Evolutionary conservation across 2,888 invertebrate genomes (phyloP).

Genomic region (Parnassius apollo): DNA sequence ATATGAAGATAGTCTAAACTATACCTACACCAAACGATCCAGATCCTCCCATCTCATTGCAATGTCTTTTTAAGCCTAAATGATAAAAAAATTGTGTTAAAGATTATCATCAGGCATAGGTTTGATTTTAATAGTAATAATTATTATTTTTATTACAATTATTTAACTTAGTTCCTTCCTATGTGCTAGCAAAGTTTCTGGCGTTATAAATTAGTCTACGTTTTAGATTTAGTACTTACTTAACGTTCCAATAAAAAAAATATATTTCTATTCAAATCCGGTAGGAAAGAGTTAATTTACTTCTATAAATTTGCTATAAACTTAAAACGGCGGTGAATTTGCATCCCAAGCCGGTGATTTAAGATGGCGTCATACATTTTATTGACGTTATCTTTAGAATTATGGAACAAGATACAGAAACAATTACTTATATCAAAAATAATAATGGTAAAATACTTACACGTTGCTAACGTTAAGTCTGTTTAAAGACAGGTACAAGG

Average conservation of each 20-base stretch:
- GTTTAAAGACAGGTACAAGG: too few species aligned
- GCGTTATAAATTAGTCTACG: slow-evolving; percentile 33
- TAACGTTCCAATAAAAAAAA: slow-evolving; percentile 37
- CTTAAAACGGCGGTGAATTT: too few species aligned
- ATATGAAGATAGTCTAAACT: slow-evolving; percentile 28
- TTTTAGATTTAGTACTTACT: slow-evolving; percentile 33
- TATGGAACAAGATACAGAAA: too few species aligned
- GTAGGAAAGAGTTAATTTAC: too few species aligned
- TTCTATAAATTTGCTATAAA: too few species aligned
- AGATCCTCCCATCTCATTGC: slow-evolving; percentile 31
- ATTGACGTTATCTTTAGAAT: background rate
- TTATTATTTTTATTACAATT: slow-evolving; percentile 18
- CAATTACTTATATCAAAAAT: too few species aligned
- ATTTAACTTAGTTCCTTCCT: slow-evolving; percentile 32
- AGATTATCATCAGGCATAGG: slow-evolving; percentile 4
- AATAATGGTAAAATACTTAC: too few species aligned
- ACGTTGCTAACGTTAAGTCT: too few species aligned
- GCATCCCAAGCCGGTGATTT: slow-evolving; percentile 16
- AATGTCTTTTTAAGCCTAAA: slow-evolving; percentile 30
- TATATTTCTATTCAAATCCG: too few species aligned
- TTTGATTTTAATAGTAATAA: too few species aligned
- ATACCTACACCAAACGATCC: too few species aligned
- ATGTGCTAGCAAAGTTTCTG: slow-evolving; percentile 34
- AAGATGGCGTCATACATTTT: slow-evolving; percentile 18
- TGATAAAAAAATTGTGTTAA: slow-evolving; percentile 18